Conservation (phyloP, 2,113 vertebrate species). For the Microtus montanus region DNA sequence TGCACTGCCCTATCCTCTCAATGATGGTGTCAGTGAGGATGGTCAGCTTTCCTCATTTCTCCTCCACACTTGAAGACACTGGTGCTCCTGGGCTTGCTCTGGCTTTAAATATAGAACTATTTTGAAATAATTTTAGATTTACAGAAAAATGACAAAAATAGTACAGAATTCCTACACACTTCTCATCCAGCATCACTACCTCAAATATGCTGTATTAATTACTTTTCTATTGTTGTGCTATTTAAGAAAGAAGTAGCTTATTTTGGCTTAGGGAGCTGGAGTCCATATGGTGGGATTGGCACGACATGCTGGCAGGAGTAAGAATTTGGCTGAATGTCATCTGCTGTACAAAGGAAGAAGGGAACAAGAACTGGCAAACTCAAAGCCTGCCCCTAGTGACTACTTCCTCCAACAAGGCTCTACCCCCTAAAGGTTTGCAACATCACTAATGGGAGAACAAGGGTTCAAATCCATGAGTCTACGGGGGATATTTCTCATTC, state of each 20-base stretch:
- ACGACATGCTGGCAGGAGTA: not conserved
- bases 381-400: not conserved
- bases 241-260: not conserved
- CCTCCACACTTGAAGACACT: not conserved
- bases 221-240: not conserved
- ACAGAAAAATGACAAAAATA: slow-evolving; percentile 28
- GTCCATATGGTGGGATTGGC: not conserved
- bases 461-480: not conserved
- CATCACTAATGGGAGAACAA: not conserved
- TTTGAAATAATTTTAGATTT: slow-evolving; percentile 41
- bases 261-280: not conserved
- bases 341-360: not conserved
- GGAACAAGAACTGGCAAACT: not conserved
- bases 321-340: not conserved
- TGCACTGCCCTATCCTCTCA: not conserved
- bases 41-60: not conserved
- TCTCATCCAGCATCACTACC: not conserved
- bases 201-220: not conserved
- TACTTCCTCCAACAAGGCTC: not conserved
- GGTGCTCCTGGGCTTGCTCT: not conserved
- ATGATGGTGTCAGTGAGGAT: not conserved
- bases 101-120: not conserved
- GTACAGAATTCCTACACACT: not conserved
- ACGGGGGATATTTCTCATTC: not conserved
- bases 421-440: not conserved